Conservation (phyloP, 2,888 invertebrate species). For the Macaria liturata region DNA sequence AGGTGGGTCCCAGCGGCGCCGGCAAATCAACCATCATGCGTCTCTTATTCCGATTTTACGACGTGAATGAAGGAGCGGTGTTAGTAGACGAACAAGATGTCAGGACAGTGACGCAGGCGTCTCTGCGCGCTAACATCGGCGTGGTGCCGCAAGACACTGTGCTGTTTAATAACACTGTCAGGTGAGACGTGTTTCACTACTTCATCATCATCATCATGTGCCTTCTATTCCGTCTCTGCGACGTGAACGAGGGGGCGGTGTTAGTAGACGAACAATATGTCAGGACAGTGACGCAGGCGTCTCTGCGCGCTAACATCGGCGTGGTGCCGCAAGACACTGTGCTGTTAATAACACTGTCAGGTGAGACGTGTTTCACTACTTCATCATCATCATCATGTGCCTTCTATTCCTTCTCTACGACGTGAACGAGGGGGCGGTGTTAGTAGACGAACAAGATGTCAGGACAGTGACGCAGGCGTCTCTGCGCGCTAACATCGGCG, state of each 20-base stretch:
- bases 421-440: conserved; percentile 92
- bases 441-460: conserved; percentile 95
- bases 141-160: conserved; percentile 99
- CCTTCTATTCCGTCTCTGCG: conserved; percentile 97
- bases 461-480: conserved; percentile 93
- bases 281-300: conserved; percentile 91
- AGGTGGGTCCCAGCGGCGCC: conserved; percentile 94
- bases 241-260: conserved; percentile 94
- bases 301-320: conserved; percentile 92
- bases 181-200: conserved; percentile 65
- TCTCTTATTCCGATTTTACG: conserved; percentile 97
- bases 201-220: conserved; percentile 90
- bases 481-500: conserved; percentile 92
- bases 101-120: conserved; percentile 91
- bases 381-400: conserved; percentile 87
- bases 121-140: conserved; percentile 92
- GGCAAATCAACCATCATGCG: conserved; percentile 99
- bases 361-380: conserved; percentile 58
- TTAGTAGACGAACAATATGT: conserved; percentile 95
- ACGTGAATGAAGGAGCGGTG: conserved; percentile 94
- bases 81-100: conserved; percentile 95
- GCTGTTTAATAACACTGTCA: conserved; percentile 95
- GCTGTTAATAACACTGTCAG: conserved; percentile 94
- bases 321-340: conserved; percentile 99
- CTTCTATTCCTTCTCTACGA: conserved; percentile 98